Evolutionary conservation across 2,113 vertebrate genomes (phyloP).

Genomic region (Megalops atlanticus): DNA sequence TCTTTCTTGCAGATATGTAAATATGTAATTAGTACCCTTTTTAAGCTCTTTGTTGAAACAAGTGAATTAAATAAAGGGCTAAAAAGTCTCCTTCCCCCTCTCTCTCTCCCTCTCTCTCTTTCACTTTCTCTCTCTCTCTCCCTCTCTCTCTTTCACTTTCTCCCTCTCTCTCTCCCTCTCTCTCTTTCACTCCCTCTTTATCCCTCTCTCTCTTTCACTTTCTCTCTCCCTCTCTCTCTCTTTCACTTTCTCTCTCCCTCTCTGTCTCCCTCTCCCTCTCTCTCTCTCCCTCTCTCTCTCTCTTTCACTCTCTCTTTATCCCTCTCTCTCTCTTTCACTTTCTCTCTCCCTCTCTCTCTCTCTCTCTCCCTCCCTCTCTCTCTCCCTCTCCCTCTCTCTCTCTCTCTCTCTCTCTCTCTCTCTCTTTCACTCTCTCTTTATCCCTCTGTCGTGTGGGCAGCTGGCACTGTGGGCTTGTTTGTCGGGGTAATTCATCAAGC

Average conservation of each 20-base stretch:
- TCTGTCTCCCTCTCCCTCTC: background rate
- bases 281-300: background rate
- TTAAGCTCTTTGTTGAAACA: no score
- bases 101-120: background rate
- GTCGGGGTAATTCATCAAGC: background rate
- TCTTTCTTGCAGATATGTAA: no score
- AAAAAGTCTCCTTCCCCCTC: background rate
- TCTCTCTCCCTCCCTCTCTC: no score
- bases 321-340: background rate
- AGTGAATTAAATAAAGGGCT: no score
- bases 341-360: background rate
- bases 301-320: background rate
- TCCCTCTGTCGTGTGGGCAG: background rate
- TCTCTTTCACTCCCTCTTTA: background rate
- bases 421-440: background rate
- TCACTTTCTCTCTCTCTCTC: background rate
- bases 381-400: background rate
- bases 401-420: background rate
- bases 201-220: background rate
- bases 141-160: background rate
- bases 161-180: background rate
- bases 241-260: background rate
- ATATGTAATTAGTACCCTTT: no score
- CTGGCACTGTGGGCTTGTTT: background rate
- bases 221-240: background rate